Base-by-base conservation (phyloP, 2,113 vertebrate species). In the Cervus canadensis region DNA sequence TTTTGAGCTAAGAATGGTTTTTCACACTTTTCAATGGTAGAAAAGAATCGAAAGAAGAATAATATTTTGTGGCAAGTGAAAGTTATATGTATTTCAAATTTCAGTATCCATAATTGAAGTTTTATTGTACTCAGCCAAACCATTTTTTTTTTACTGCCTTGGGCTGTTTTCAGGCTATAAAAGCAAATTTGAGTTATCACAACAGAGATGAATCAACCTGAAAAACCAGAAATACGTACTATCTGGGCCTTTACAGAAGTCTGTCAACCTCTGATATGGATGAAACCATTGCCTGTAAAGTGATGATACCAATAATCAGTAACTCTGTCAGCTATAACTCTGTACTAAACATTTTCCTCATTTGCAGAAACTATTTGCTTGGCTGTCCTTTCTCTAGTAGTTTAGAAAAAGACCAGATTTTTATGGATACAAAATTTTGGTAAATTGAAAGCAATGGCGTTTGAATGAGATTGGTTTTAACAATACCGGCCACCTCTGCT, bases 291-390 rank as follows among this genome's bases (percentile, higher is more conserved):
- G 25, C 40, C 71, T 83, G 21, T 43, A 56, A 95, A 89, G 25
- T 43, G 30, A 4, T 87, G 12, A 17, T 79, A 84, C 48, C 81
- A 89, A 93, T 89, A 67, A 76, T 30, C 6, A 0, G 54, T 62
- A 84, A 36, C 48, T 93, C 52, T 83, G 25, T 85, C 79, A 83
- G 33, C 40, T 59, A 6, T 33, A 78, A 59, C 16, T 91, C 48
- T 50, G 36, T 6, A 26, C 71, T 28, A 56, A 57, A 56, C 13
- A n/a, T 74, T 89, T 84, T 71, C 33, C 48, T 50, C 50, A 15
- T 74, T 94, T 89, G 60, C 17, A 83, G 48, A 91, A 93, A 96
- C 28, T 87, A 71, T 76, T 94, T 95, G 43, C 36, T 95, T 71
- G 48, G 28, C 57, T 92, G 30, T 76, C 93, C 36, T 79, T 93